Evolutionary conservation across 2,113 vertebrate genomes (phyloP).

Genomic region (Rhinolophus ferrumequinum): DNA sequence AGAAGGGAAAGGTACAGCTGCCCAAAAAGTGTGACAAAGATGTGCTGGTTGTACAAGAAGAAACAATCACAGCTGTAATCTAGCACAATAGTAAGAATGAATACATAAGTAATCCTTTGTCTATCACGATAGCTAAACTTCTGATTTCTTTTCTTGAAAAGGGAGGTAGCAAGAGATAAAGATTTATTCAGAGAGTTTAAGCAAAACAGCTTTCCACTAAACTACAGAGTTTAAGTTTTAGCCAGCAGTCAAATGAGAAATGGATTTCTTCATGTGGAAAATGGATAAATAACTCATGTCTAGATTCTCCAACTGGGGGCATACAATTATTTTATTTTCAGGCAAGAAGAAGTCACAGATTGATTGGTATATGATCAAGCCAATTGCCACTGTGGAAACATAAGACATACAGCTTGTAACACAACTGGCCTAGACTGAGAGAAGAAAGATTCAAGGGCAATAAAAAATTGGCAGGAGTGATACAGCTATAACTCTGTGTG

Average conservation of each 20-base stretch:
- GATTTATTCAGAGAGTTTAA: slow-evolving; percentile 15
- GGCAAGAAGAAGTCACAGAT: slow-evolving; percentile 27
- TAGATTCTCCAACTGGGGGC: not conserved
- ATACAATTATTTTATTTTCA: slow-evolving; percentile 24
- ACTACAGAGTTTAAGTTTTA: not conserved
- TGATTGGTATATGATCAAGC: slow-evolving; percentile 54
- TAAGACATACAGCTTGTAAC: slow-evolving; percentile 42
- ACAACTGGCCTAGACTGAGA: not conserved
- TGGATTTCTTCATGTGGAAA: not conserved
- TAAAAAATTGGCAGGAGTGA: slow-evolving; percentile 61
- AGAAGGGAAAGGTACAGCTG: not conserved
- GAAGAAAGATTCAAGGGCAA: slow-evolving; percentile 47
- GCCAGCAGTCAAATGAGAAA: not conserved
- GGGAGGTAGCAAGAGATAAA: not conserved
- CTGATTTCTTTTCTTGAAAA: not conserved
- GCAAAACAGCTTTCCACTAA: not conserved
- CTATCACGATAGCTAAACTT: not conserved
- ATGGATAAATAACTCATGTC: not conserved
- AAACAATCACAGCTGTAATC: not conserved
- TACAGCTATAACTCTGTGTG: slow-evolving; percentile 62
- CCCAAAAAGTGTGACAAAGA: not conserved
- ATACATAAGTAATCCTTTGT: not conserved
- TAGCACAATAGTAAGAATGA: not conserved
- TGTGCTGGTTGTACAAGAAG: not conserved
- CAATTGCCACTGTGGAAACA: slow-evolving; percentile 39